These are phyloP conservation scores for Numenius arquata DNA, from an alignment of 2,113 vertebrate genomes.

Conservation along the genomic window DNA sequence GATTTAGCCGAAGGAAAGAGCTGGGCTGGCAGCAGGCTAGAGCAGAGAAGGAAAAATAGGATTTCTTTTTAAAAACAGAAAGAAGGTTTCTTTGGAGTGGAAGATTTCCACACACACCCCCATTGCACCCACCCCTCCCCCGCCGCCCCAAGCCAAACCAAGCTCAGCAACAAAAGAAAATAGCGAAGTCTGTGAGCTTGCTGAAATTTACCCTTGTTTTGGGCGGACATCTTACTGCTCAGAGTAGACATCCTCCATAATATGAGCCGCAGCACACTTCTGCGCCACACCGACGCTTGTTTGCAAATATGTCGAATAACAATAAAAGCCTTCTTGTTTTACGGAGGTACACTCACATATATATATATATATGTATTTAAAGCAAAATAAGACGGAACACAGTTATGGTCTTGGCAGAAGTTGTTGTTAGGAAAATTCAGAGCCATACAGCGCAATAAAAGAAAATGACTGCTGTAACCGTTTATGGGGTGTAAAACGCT, in stretches of 20 bases:
- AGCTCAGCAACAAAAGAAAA: conserved; percentile 45
- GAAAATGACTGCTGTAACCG: conserved; percentile 84
- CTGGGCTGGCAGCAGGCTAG: neutral
- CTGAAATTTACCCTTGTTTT: conserved; percentile 5
- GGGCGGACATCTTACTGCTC: conserved; percentile 13
- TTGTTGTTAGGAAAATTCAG: conserved; percentile 70
- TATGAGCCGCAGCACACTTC: neutral
- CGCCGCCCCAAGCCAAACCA: conserved; percentile 24
- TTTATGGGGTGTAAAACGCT: conserved; percentile 93
- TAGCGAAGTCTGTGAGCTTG: neutral
- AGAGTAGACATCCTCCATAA: conserved; percentile 4
- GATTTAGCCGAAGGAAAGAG: neutral
- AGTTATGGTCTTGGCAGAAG: conserved; percentile 67
- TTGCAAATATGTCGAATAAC: neutral
- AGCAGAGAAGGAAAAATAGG: neutral
- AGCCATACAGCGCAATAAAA: conserved; percentile 84
- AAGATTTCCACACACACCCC: neutral
- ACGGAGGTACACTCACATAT: neutral
- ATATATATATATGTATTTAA: neutral
- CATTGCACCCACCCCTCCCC: neutral
- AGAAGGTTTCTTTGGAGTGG: neutral
- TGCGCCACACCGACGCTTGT: neutral
- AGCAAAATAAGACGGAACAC: neutral
- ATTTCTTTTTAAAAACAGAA: neutral
- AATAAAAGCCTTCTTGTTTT: neutral